Evolutionary conservation across 2,113 vertebrate species (phyloP), one percentile per base, ranked within the genome.

Genomic region (Syrrhaptes paradoxus): DNA sequence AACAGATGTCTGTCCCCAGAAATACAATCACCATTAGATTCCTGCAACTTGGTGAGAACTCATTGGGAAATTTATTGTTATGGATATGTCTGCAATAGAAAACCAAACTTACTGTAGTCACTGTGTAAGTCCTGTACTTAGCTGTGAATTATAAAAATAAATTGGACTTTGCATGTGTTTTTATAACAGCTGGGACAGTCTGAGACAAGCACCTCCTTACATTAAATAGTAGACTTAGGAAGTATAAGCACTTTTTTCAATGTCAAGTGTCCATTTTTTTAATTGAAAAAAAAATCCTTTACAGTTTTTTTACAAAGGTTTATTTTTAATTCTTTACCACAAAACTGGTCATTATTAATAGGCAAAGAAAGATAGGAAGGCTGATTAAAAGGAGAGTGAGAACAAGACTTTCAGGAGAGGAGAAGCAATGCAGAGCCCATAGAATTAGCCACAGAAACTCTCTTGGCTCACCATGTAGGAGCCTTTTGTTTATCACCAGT

Each of bases 1-100:
- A 92, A 22, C 92, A 95, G 82, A 80, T 91, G 66, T 72, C 52
- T 74, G 61, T 41, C 55, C 86, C 51, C 82, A 77, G 68, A 79
- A 91, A 81, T 52, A 41, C 58, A 52, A n/a, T 31, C 87, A 32
- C 77, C 26, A 1, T 41, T 76, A 49, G 17, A 43, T 76, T 80
- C 59, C 65, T 90, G 59, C 88, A 63, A 32, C 67, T 79, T 79
- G 61, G 32, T 29, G 54, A 63, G n/a, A 84, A 49, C 55, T 85
- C 34, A 1, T 8, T 65, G 87, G 78, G 49, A 74, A 74, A 34
- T 77, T 74, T 10, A n/a, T 63, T 80, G 43, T 70, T 76, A n/a
- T 6, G 5, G 54, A 36, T 49, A 17, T 29, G 17, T 14, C 14
- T 24, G 38, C 51, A 26, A 5, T 29, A 0, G 7, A 36, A 79